Conservation (phyloP, 2,888 invertebrate species). For the Chloromyia formosa region DNA sequence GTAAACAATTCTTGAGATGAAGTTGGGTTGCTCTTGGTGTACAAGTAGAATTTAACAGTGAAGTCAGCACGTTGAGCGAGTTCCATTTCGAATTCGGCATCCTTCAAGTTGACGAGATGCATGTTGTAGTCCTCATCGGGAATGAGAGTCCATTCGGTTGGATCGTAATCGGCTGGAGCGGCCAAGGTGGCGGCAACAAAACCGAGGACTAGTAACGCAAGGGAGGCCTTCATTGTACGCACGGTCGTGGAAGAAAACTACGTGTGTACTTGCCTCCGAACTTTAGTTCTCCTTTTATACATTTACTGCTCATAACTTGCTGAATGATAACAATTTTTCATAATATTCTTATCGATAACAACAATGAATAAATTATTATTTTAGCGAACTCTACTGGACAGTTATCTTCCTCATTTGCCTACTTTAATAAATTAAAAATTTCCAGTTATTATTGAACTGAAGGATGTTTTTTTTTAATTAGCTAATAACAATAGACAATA, state of each 20-base stretch:
- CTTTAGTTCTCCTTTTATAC: constrained; percentile 13
- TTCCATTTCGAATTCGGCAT: background rate
- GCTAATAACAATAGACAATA: no score
- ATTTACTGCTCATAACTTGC: background rate
- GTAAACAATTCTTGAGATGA: constrained; percentile 30
- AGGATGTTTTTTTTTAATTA: no score
- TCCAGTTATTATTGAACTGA: no score
- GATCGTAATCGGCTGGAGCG: constrained; percentile 7
- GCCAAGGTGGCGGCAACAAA: constrained; percentile 3
- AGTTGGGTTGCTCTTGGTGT: constrained; percentile 55
- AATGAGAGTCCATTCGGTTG: constrained; percentile 11
- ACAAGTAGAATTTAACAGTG: constrained; percentile 54
- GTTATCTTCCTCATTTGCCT: no score
- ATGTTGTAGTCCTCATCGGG: constrained; percentile 36
- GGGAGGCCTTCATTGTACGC: constrained; percentile 25
- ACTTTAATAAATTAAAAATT: no score
- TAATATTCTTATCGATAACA: no score
- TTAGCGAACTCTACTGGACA: no score
- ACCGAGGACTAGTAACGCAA: constrained; percentile 15
- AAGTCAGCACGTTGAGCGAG: constrained; percentile 13
- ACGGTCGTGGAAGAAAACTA: background rate
- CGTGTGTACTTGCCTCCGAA: constrained; percentile 4
- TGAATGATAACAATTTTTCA: no score
- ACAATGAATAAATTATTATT: no score
- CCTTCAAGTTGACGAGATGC: constrained; percentile 28